Evolutionary conservation across 2,797 vertebrate species (phyloP), one percentile per base, ranked within the genome.

Genomic region (Catostomus latipinnis): DNA sequence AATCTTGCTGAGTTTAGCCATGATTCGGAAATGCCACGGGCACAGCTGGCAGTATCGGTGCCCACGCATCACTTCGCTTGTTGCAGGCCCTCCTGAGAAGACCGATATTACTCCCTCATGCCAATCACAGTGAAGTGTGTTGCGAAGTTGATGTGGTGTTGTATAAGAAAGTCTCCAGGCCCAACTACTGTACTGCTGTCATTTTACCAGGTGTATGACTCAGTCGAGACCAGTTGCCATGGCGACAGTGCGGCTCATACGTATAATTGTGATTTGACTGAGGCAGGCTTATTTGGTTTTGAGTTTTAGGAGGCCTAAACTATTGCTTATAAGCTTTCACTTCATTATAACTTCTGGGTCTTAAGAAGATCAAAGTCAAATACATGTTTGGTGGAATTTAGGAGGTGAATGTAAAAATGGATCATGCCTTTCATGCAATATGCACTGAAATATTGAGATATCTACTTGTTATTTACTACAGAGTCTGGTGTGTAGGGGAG

Each of bases 11-110:
- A 16, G 49, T 60, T 70, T 71, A 18, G 48, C 45, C 46, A 46
- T 12, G 68, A 56, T 63, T 12, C 53, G n/a, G 34, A 48, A 18
- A 50, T 52, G 52, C 70, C 43, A 14, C 49, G 12, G 65, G 22
- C 65, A 65, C 78, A 77, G 69, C 63, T 82, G 78, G 65, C 58
- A 72, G 18, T 34, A 34, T 4, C 34, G 4, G 34, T 43, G 9
- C 53, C 43, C 6, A 16, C 0, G 11, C n/a, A 4, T 46, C n/a
- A 9, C 48, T 57, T 8, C 4, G 8, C 56, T 62, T 81, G 62
- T 46, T 67, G 14, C n/a, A 13, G 6, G 22, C 1, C 18, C 46
- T 52, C 69, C 49, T 13, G 54, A 76, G 45, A 58, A 68, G 34
- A 4, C 8, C 53, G 34, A 2, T 68, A 18, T 57, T 68, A 50